Base-by-base conservation (phyloP, 2,888 invertebrate species). In the Drosophila conformis region DNA sequence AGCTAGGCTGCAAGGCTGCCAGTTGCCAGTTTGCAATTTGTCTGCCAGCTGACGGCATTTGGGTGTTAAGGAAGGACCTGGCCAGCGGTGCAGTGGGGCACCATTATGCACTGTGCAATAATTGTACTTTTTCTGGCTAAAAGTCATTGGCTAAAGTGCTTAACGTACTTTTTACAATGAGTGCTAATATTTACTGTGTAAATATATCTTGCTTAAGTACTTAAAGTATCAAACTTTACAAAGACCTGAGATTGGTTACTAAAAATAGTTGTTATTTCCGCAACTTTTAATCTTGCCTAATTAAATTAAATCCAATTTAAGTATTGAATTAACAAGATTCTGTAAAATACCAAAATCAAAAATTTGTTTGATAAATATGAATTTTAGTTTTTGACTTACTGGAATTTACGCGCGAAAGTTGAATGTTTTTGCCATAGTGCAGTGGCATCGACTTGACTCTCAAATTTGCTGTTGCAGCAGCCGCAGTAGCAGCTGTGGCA, bases 361-460 rank as follows among this genome's bases (percentile, higher is more conserved):
- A 0, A 10, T 33, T 0, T 10, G 4, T 42, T 42, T 21, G 11
- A n/a, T 40, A n/a, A n/a, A n/a, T 1, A 40, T 10, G n/a, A 40
- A n/a, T 5, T 40, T 10, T 10, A 4, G 0, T 10, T n/a, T 2
- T 10, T 40, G n/a, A 11, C 4, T 21, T 11, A 21, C n/a, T 40
- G 11, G 21, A 48, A 25, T 7, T 48, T 25, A 4, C 15, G 25
- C 5, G 8, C 4, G 25, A 49, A n/a, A 51, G n/a, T 15, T 4
- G 29, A 10, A 29, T 51, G 27, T 4, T 29, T n/a, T 51, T 10
- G 1, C n/a, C 51, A 51, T 29, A 11, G 51, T 51, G 40, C 49
- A 38, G 7, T 15, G 52, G 73, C 76, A 69, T 53, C 70, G 79
- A 70, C 78, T 80, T 78, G 76, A 69, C 72, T 72, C 77, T 65